A percentile compares a stretch with the other conserved stretches of the same genome.
Evolutionary conservation across 1,140 invertebrate genomes (phyloP).

Genomic region (Oreohelix idahoensis): DNA sequence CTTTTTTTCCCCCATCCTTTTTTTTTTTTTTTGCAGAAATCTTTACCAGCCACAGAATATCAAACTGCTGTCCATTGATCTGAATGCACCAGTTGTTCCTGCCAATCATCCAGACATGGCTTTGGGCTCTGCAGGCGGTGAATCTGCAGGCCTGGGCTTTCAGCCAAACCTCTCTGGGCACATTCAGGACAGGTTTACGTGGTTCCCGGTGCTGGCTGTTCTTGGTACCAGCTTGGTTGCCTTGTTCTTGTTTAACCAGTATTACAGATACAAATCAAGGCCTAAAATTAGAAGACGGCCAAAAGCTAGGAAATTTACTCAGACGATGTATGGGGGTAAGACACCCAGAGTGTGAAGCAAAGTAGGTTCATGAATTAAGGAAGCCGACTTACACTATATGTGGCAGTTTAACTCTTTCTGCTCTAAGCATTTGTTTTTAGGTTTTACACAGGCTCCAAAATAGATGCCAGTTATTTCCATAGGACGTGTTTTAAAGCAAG

Average conservation of each 20-base stretch:
- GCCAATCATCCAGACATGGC: slow-evolving; percentile 42
- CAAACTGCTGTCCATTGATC: slow-evolving; percentile 77
- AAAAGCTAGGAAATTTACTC: slow-evolving; percentile 50
- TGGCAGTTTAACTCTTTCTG: too few species aligned
- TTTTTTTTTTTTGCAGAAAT: slow-evolving; percentile 74
- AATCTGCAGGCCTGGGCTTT: slow-evolving; percentile 26
- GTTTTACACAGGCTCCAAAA: too few species aligned
- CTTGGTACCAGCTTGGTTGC: slow-evolving; percentile 62
- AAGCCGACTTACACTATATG: too few species aligned
- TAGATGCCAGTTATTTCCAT: too few species aligned
- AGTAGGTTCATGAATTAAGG: too few species aligned
- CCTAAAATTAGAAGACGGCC: slow-evolving; percentile 55
- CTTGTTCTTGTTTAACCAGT: slow-evolving; percentile 66
- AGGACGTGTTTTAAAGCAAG: too few species aligned
- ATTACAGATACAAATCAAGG: slow-evolving; percentile 56
- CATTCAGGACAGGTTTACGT: slow-evolving; percentile 49
- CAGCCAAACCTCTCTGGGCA: slow-evolving; percentile 30
- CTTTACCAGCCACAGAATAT: slow-evolving; percentile 81
- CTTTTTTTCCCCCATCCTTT: too few species aligned
- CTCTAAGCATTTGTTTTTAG: too few species aligned
- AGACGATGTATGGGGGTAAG: slow-evolving; percentile 43
- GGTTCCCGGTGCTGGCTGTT: slow-evolving; percentile 65
- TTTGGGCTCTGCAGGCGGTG: slow-evolving; percentile 31
- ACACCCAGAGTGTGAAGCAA: slow-evolving; percentile 59
- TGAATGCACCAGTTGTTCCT: slow-evolving; percentile 58